Conservation (phyloP, 2,888 invertebrate species). For the Gasteruption jaculator region DNA sequence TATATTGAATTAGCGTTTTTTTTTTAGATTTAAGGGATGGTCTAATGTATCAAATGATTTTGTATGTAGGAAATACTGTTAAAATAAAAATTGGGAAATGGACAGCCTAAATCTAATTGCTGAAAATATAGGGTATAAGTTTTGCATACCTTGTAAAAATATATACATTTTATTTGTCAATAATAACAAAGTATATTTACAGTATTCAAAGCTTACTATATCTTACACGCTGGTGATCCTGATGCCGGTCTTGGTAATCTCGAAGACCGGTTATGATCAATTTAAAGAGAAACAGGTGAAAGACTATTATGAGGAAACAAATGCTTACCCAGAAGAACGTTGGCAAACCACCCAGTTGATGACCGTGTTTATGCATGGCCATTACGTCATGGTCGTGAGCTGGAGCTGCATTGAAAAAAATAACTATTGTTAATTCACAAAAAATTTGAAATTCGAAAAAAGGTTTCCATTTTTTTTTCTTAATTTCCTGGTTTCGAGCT, state of each 20-base stretch:
- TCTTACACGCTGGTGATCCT: slow-evolving; percentile 64
- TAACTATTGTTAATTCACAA: no score
- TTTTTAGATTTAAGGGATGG: no score
- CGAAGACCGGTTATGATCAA: slow-evolving; percentile 75
- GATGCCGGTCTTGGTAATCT: slow-evolving; percentile 65
- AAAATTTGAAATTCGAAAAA: no score
- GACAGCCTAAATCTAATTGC: no score
- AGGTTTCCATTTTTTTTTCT: no score
- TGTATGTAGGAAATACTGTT: no score
- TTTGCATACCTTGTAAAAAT: slow-evolving; percentile 18
- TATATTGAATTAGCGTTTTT: no score
- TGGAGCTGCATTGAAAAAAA: slow-evolving; percentile 60
- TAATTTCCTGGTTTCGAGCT: no score
- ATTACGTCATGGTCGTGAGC: slow-evolving; percentile 88
- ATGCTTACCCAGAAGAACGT: slow-evolving; percentile 90
- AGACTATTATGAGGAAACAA: slow-evolving; percentile 80
- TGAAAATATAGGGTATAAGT: no score
- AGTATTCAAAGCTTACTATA: slow-evolving; percentile 64
- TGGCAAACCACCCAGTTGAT: slow-evolving; percentile 84
- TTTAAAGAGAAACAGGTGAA: slow-evolving; percentile 90
- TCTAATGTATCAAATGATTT: no score
- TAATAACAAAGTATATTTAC: slow-evolving; percentile 19
- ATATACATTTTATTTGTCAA: slow-evolving; percentile 17
- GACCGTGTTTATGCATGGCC: slow-evolving; percentile 86
- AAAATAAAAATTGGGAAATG: no score